Evolutionary conservation across 2,888 invertebrate species (phyloP), one percentile per base, ranked within the genome.

Genomic region (Eilema caniola): DNA sequence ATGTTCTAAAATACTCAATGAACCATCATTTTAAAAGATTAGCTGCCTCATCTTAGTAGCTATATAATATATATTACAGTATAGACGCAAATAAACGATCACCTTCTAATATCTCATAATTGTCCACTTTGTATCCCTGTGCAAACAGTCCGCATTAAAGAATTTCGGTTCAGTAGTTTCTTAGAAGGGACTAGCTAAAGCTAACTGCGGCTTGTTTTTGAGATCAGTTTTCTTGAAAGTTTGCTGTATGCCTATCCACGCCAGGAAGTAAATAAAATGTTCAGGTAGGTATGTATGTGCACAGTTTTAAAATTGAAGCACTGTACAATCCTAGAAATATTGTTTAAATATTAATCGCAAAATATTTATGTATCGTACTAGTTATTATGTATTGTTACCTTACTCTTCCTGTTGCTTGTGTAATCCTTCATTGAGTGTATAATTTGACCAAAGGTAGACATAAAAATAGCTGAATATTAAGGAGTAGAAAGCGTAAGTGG

Each of bases 91-190:
- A 61, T 20, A 33, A 28, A 61, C 28, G 41, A 65, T 70, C 62
- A 28, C 41, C 70, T 67, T 69, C 74, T 72, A 65, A 81, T 73
- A 64, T 77, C 74, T 66, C 74, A 67, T 80, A 76, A 78, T 70
- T 80, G 83, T 83, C 82, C 77, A 84, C 80, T 84, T 86, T 79
- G 82, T 78, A 78, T 83, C 77, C 24, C 74, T 85, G 73, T 79
- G 84, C 80, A 89, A 90, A 91, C 87, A 91, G 77, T 77, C 75
- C 72, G 73, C 84, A 86, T 81, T 80, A 85, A 81, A 84, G 87
- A 88, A 88, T 89, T 87, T 90, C 77, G 85, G 90, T 90, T 88
- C 93, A 89, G 93, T 93, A 94, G 93, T 93, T 94, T 94, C 93
- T 86, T 62, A 83, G 93, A 94, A 94, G 84, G 91, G 90, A 84